These are phyloP conservation scores for Ctenosaura bakeri DNA, from an alignment of 2,797 vertebrate genomes.

Conservation along the genomic window DNA sequence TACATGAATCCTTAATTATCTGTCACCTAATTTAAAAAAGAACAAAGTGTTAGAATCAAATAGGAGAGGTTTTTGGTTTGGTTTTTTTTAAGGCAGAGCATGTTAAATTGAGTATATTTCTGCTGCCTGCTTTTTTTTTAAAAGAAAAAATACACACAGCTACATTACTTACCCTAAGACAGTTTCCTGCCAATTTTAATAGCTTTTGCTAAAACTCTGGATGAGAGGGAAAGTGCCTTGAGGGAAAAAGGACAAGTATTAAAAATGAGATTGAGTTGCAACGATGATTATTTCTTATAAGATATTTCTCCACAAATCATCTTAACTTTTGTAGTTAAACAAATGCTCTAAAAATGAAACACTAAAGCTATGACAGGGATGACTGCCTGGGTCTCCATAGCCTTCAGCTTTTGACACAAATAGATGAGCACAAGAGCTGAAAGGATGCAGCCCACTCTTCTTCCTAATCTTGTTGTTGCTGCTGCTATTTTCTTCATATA, in stretches of 20 bases:
- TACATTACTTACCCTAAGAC: conserved; percentile 45
- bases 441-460: conserved; percentile 5
- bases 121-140: neutral
- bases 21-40: conserved; percentile 62
- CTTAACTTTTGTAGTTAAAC: conserved; percentile 34
- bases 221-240: neutral
- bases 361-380: neutral
- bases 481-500: neutral
- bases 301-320: conserved; percentile 44
- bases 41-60: conserved; percentile 39
- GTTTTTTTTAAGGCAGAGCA: conserved; percentile 29
- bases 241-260: neutral
- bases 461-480: neutral
- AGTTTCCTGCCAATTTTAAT: conserved; percentile 57
- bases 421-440: rapidly evolving
- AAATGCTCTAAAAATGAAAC: conserved; percentile 42
- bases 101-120: conserved; percentile 52
- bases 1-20: conserved; percentile 56
- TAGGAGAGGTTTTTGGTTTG: neutral
- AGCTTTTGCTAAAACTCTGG: conserved; percentile 53
- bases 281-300: conserved; percentile 21
- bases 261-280: conserved; percentile 8
- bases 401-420: conserved; percentile 6
- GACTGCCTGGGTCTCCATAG: conserved; percentile 29
- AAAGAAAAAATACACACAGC: neutral